Base-by-base conservation (phyloP, 2,888 invertebrate genomes). In the Piscicola geometra region DNA sequence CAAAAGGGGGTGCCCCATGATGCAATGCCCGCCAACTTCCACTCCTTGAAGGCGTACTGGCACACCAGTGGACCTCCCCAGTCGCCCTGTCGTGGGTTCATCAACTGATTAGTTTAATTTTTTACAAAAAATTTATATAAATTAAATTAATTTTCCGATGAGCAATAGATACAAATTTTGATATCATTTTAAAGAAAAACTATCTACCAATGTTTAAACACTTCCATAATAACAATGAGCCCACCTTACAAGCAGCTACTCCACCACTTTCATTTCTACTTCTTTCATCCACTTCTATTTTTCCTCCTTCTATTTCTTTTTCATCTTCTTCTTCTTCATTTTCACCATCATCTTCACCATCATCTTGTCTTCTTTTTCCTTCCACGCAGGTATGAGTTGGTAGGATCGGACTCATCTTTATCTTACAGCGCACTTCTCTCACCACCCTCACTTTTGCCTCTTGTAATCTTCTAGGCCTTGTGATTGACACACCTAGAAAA, bases 331-430 rank as follows among this genome's bases (percentile, higher is more conserved):
- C 2, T 35, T 12, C 21, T 71, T 35, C 12, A n/a, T 41, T 25
- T 5, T 2, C 35, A 72, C 56, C 72, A 60, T 56, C 56, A 72
- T 56, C 56, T 50, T 72, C 72, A 60, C 21, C 64, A 30, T 21
- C 3, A 5, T 9, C 67, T 12, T n/a, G 15, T 25, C 33, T 32
- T 15, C 30, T 67, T 21, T 12, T 32, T 30, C 12, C 67, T 9
- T 56, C 60, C 25, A 56, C 50, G 25, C 21, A 50, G 50, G 47
- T 47, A 47, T 33, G 35, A 47, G 30, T 50, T 41, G 50, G 71
- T 30, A 25, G 50, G 47, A 47, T 28, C 47, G 1, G 71, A 32
- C 1, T 33, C 30, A 72, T 50, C 52, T 32, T 56, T 35, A 32
- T 50, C 47, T 30, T 47, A 33, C 25, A 35, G 5, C 21, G 5